Evolutionary conservation across 2,113 vertebrate species (phyloP).

Genomic region (Agapornis roseicollis): DNA sequence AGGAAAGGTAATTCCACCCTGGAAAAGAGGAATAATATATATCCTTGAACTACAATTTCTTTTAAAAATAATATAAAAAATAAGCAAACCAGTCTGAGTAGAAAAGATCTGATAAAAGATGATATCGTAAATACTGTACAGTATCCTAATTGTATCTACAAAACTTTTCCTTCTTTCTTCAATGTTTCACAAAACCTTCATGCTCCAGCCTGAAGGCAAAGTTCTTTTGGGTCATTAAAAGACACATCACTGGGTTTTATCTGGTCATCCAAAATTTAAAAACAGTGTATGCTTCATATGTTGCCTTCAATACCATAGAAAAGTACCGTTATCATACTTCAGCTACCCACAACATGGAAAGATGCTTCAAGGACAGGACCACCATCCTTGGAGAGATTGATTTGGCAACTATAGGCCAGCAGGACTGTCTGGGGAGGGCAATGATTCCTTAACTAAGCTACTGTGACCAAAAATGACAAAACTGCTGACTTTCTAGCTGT

Average conservation of each 20-base stretch:
- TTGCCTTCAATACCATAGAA: background rate
- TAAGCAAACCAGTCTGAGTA: background rate
- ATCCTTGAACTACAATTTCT: conserved; percentile 16
- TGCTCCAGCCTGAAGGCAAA: background rate
- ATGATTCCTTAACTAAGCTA: background rate
- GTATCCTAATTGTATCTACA: background rate
- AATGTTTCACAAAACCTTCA: background rate
- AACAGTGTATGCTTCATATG: background rate
- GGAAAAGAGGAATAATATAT: conserved; percentile 53
- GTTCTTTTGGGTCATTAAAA: background rate
- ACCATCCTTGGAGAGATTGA: background rate
- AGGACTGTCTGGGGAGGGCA: background rate
- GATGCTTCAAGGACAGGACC: background rate
- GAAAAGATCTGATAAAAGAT: background rate
- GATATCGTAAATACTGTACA: background rate
- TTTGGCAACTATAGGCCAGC: background rate
- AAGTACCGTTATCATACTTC: background rate
- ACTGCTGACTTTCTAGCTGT: background rate
- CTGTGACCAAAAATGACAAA: background rate
- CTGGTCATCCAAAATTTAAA: background rate
- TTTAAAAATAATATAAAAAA: background rate
- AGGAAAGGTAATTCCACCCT: conserved; percentile 42
- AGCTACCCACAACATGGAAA: background rate
- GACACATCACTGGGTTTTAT: background rate
- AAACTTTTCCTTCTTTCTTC: conserved; percentile 7